These are phyloP conservation scores for Misgurnus mizolepis DNA, from an alignment of 2,113 vertebrate species.

Conservation along the genomic window DNA sequence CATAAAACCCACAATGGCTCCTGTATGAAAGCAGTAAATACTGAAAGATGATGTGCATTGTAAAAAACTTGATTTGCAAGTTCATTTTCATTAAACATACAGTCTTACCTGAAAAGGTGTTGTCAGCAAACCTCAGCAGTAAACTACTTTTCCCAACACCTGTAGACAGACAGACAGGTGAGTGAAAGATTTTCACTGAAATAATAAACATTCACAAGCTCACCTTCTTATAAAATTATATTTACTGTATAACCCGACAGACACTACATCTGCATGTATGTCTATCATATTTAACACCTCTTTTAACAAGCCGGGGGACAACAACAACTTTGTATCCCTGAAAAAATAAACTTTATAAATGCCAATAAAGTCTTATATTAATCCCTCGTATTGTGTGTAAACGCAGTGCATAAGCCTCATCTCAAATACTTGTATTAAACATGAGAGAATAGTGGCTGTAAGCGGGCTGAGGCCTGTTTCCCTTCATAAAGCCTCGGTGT, in stretches of 20 bases:
- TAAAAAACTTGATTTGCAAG: too few species aligned
- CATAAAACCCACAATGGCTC: neutral
- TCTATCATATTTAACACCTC: too few species aligned
- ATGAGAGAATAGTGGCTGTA: neutral
- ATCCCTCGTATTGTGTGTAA: neutral
- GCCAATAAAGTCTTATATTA: neutral
- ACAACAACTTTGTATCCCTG: neutral
- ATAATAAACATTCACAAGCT: neutral
- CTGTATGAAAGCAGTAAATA: too few species aligned
- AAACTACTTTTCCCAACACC: constrained; percentile 91
- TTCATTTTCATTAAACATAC: too few species aligned
- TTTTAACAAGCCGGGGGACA: too few species aligned
- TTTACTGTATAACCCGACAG: neutral
- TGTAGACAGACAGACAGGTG: constrained; percentile 53
- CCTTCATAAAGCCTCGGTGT: constrained; percentile 49
- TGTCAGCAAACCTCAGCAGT: constrained; percentile 87
- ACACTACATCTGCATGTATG: too few species aligned
- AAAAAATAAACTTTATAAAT: neutral
- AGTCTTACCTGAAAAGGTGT: constrained; percentile 86
- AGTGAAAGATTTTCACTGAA: neutral
- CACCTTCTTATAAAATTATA: neutral
- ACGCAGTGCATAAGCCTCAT: neutral
- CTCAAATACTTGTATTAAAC: neutral
- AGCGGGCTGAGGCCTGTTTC: constrained; percentile 46
- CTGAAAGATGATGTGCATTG: too few species aligned